phyloP scores from a whole-genome alignment of 2,113 vertebrate genomes.

The Paracanthobrama guichenoti region DNA sequence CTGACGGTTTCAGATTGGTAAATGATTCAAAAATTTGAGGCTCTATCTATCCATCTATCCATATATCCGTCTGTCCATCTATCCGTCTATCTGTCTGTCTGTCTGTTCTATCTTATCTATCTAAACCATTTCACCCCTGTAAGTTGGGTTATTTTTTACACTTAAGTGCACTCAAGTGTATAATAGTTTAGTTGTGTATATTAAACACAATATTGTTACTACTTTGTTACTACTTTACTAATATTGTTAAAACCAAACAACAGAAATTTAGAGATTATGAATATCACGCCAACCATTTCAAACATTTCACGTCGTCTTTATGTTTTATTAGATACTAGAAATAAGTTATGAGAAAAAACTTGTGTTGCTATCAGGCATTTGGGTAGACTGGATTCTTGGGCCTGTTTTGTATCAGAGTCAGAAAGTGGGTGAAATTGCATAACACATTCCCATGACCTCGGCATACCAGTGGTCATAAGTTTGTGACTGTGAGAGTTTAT shows the following conservation, averaged over 20 bases:
- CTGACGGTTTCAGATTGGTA: not conserved
- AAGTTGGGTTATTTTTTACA: not conserved
- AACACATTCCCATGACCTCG: conserved; percentile 36
- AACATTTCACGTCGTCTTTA: not conserved
- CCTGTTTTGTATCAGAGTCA: not conserved
- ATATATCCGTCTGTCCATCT: no score
- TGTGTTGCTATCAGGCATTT: not conserved
- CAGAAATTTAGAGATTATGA: not conserved
- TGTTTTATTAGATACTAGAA: not conserved
- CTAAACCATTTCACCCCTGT: not conserved
- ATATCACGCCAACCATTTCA: not conserved
- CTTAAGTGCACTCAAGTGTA: not conserved
- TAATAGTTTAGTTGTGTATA: not conserved
- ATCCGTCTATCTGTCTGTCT: no score
- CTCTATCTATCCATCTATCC: no score
- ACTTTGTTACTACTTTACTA: no score
- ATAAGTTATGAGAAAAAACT: conserved; percentile 7
- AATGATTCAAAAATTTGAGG: not conserved
- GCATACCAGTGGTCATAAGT: conserved; percentile 12
- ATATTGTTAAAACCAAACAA: not conserved
- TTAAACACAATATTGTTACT: not conserved
- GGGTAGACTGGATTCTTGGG: not conserved
- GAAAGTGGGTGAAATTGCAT: conserved; percentile 14
- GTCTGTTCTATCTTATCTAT: no score
- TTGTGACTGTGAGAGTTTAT: not conserved